phyloP scores from a whole-genome alignment of 2,797 vertebrate genomes.

The Gobionotothen gibberifrons region DNA sequence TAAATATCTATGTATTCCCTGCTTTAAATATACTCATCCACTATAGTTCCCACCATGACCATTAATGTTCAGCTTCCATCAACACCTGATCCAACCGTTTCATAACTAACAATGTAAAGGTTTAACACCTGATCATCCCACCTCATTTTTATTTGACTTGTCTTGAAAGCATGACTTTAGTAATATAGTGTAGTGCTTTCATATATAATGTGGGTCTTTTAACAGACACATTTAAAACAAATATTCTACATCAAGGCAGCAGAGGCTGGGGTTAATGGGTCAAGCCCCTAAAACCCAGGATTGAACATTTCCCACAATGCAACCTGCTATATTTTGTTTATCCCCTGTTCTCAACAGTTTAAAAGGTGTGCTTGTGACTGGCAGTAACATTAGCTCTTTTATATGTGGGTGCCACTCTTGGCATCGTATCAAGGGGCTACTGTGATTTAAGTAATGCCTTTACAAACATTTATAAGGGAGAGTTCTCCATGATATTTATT shows the following conservation, averaged over 20 bases:
- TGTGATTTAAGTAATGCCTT: neutral
- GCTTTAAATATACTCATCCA: conserved; percentile 1
- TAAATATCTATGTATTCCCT: neutral
- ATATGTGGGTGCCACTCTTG: neutral
- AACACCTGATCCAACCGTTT: neutral
- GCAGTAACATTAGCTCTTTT: neutral
- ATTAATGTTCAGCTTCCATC: neutral
- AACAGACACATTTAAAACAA: neutral
- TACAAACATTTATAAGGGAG: neutral
- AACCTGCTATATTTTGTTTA: neutral
- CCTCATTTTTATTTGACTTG: neutral
- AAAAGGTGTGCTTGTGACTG: neutral
- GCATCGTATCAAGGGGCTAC: neutral
- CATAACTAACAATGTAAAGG: neutral
- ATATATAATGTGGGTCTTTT: neutral
- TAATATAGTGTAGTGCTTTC: neutral
- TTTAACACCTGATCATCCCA: neutral
- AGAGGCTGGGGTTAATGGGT: neutral
- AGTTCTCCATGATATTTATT: neutral
- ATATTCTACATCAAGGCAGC: neutral
- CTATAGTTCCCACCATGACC: conserved; percentile 3
- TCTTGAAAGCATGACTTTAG: neutral
- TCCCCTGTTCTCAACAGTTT: neutral
- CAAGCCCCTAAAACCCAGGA: neutral
- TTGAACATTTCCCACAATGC: neutral